These are phyloP conservation scores for Apodemia hepburni DNA, from an alignment of 2,888 invertebrate species.

Conservation along the genomic window DNA sequence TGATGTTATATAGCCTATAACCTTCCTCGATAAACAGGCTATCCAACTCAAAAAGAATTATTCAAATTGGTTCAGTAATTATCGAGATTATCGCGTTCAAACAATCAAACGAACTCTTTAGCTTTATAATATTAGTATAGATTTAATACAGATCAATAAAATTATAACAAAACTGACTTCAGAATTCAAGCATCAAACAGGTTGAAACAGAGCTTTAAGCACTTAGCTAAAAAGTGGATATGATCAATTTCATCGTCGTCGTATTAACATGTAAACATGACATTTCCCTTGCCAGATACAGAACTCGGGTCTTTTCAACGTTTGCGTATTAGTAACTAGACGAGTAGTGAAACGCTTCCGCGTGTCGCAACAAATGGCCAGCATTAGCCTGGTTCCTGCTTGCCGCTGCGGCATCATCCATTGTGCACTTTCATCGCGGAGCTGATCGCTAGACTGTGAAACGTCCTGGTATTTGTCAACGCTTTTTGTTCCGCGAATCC, in stretches of 20 bases:
- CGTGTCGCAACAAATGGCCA: constrained; percentile 2
- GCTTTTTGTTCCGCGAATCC: constrained; percentile 27
- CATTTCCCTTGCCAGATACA: background rate
- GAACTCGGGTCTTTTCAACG: background rate
- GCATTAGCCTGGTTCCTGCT: constrained; percentile 13
- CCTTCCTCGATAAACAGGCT: too few relatives aligned
- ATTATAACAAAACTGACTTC: too few relatives aligned
- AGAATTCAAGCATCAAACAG: too few relatives aligned
- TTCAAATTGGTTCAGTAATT: too few relatives aligned
- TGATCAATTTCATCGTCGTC: background rate
- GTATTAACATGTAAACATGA: background rate
- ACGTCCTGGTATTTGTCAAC: constrained; percentile 38
- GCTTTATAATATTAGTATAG: too few relatives aligned
- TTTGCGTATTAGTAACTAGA: background rate
- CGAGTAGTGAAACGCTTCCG: constrained; percentile 3
- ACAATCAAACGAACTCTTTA: too few relatives aligned
- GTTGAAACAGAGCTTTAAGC: too few relatives aligned
- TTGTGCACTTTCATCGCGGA: background rate
- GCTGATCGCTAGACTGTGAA: constrained; percentile 18
- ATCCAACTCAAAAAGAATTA: too few relatives aligned
- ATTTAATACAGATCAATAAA: too few relatives aligned
- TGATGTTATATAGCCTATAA: too few relatives aligned
- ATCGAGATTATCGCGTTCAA: too few relatives aligned
- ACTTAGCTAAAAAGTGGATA: too few relatives aligned
- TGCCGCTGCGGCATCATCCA: background rate